phyloP scores from a whole-genome alignment of 1,140 invertebrate genomes.

The Cylas formicarius region DNA sequence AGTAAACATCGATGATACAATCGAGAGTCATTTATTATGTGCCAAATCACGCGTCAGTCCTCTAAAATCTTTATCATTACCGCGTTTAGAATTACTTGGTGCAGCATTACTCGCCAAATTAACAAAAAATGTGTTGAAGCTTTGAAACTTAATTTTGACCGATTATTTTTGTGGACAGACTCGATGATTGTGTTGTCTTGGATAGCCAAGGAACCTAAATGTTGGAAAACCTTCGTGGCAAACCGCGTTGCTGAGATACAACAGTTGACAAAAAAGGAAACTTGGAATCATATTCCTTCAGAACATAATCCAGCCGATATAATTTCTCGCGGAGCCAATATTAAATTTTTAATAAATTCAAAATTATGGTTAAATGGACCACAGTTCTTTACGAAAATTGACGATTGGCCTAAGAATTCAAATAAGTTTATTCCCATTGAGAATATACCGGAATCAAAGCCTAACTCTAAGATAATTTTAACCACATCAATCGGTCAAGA shows the following conservation, averaged over 20 bases:
- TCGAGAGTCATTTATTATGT: conserved; percentile 12
- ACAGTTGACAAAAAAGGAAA: conserved; percentile 23
- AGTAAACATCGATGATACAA: not conserved
- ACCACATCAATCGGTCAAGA: too few species aligned
- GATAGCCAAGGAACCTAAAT: conserved; percentile 7
- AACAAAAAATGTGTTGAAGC: conserved; percentile 3
- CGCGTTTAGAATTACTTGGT: conserved; percentile 34
- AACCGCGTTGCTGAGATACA: conserved; percentile 18
- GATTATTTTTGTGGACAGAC: conserved; percentile 19
- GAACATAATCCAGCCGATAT: conserved; percentile 40
- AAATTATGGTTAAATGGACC: conserved; percentile 16
- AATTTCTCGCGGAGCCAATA: conserved; percentile 38
- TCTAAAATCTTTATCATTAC: conserved; percentile 35
- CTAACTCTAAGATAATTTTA: too few species aligned
- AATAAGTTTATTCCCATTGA: not conserved
- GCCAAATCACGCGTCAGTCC: conserved; percentile 39
- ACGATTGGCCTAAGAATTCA: not conserved
- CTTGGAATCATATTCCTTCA: conserved; percentile 36
- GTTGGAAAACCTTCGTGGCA: conserved; percentile 19
- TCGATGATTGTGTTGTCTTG: conserved; percentile 24
- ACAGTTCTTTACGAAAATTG: conserved; percentile 1
- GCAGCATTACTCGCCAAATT: conserved; percentile 28
- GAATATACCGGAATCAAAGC: too few species aligned
- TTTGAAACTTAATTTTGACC: conserved; percentile 1
- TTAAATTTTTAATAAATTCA: conserved; percentile 12